Base-by-base conservation (phyloP, 2,888 invertebrate genomes). In the Hirtodrosophila duncani region DNA sequence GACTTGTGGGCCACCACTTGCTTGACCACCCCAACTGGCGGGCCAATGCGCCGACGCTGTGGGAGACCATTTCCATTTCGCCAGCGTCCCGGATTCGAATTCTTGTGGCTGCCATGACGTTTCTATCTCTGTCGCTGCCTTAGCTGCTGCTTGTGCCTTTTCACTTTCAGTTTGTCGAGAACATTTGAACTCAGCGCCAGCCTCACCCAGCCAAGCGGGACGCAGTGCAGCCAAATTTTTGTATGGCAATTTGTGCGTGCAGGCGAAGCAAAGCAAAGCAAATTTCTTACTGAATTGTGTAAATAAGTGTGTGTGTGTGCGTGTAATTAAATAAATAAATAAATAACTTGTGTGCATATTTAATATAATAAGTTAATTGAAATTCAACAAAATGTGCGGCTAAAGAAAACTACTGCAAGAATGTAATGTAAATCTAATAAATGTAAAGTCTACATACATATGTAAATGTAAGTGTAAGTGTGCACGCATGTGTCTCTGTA, bases 121-220 rank as follows among this genome's bases (percentile, higher is more conserved):
- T 6, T 26, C 29, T 10, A 13, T 13, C 11, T 1, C 38, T 21
- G 26, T 21, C 33, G 39, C 27, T 13, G 26, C 5, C 10, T 3
- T 21, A 10, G n/a, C 7, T 3, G 62, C 55, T 59, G 59, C 59
- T 58, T 60, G 63, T 63, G 56, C 55, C 74, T 72, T 75, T 75
- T 69, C 27, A 60, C 74, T 72, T 81, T 75, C 61, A 75, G 75
- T 75, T 74, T 75, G 70, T 81, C 65, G 79, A 81, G 75, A 79
- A 78, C 70, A 61, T 78, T 74, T 78, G 75, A 81, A 81, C 65
- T 49, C 52, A 63, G 52, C 66, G 75, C 27, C 36, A 49, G 31
- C 34, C 34, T 39, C 58, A 36, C 39, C 34, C 29, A 48, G 36
- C 36, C 36, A 23, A 38, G 38, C 46, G 36, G 42, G 46, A 56